Conservation (phyloP, 2,797 vertebrate genomes). For the Anguilla megastoma region DNA sequence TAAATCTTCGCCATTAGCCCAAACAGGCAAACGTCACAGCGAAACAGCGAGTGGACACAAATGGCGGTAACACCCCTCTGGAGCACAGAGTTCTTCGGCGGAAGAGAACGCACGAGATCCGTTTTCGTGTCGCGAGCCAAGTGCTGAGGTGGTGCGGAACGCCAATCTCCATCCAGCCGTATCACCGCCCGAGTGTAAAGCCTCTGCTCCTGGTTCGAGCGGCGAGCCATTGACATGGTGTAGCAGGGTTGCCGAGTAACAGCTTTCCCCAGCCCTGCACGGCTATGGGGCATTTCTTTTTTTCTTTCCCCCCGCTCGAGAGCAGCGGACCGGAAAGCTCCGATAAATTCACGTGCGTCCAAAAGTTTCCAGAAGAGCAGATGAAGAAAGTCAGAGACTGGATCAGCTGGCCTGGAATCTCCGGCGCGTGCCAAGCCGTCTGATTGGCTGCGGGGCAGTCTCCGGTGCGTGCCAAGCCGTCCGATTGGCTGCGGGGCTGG, state of each 20-base stretch:
- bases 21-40: constrained; percentile 21
- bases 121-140: constrained; percentile 12
- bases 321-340: constrained; percentile 58
- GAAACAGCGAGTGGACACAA: constrained; percentile 27
- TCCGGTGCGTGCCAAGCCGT: constrained; percentile 78
- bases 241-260: constrained; percentile 46
- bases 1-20: constrained; percentile 29
- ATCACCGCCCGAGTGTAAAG: constrained; percentile 20
- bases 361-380: constrained; percentile 77
- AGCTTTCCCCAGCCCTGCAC: constrained; percentile 36
- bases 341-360: constrained; percentile 54
- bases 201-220: constrained; percentile 36
- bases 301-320: constrained; percentile 18
- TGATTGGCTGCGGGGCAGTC: constrained; percentile 77
- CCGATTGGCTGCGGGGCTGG: constrained; percentile 77
- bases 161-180: constrained; percentile 23
- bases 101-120: constrained; percentile 18
- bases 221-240: constrained; percentile 45
- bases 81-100: not conserved
- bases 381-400: constrained; percentile 65
- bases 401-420: constrained; percentile 75
- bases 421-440: constrained; percentile 77
- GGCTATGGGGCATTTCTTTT: constrained; percentile 40
- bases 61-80: constrained; percentile 10
- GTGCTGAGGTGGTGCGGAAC: not conserved